phyloP scores from a whole-genome alignment of 2,113 vertebrate genomes.

The Gallinago jamesoni region DNA sequence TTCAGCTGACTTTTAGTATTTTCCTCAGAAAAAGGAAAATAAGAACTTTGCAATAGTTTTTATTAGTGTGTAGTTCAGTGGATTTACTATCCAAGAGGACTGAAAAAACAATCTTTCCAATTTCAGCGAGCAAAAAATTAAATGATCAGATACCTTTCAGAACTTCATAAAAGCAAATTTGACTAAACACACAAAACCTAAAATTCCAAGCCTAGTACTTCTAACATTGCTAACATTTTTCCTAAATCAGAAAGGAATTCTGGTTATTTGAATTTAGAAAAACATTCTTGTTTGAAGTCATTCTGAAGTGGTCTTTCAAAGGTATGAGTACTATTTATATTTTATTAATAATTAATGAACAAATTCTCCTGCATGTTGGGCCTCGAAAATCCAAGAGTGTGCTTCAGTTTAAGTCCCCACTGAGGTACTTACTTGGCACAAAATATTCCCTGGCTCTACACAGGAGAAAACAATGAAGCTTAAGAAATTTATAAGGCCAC shows the following conservation, averaged over 20 bases:
- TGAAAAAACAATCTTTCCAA: neutral
- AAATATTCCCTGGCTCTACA: neutral
- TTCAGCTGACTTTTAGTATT: neutral
- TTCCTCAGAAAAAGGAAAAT: neutral
- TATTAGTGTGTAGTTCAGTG: neutral
- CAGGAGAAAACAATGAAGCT: neutral
- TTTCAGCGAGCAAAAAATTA: neutral
- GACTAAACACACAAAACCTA: neutral
- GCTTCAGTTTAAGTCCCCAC: neutral
- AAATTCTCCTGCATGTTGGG: neutral
- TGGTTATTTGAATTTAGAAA: neutral
- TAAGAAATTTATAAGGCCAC: neutral
- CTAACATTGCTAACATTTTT: neutral
- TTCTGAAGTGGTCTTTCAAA: neutral
- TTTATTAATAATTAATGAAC: neutral
- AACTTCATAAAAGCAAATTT: neutral
- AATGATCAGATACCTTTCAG: neutral
- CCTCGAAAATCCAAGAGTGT: neutral
- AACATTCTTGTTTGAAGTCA: neutral
- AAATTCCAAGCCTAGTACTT: neutral
- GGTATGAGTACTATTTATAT: neutral
- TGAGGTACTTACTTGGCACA: neutral
- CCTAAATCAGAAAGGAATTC: neutral
- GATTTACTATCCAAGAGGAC: neutral
- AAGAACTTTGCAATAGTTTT: neutral